These are phyloP conservation scores for Parauchenoglanis ngamensis DNA, from an alignment of 2,797 vertebrate genomes.

Conservation along the genomic window DNA sequence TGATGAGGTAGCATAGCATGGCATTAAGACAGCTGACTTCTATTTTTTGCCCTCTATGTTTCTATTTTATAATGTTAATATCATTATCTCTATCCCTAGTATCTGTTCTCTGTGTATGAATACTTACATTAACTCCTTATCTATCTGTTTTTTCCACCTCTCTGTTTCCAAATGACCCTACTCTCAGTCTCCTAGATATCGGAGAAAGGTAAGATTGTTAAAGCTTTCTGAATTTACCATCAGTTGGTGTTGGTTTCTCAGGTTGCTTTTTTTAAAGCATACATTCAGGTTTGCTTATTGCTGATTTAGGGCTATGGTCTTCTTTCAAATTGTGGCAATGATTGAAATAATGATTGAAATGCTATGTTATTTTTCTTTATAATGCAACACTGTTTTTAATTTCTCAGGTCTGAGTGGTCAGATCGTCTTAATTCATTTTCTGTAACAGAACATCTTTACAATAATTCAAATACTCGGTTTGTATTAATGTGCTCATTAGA, in stretches of 20 bases:
- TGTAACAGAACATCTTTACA: not conserved
- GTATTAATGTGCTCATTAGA: not conserved
- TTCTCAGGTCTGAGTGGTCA: not conserved
- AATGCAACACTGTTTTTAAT: not conserved
- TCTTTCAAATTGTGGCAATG: not conserved
- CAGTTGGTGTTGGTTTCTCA: not conserved
- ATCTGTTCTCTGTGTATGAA: not conserved
- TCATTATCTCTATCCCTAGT: not conserved
- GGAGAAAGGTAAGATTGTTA: conserved; percentile 80
- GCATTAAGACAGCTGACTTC: not conserved
- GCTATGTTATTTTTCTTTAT: not conserved
- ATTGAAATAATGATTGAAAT: not conserved
- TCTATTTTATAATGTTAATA: not conserved
- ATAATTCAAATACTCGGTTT: not conserved
- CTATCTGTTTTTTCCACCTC: conserved; percentile 49
- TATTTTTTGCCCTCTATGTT: not conserved
- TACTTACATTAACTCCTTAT: conserved; percentile 9
- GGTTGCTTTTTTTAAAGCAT: not conserved
- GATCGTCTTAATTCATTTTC: not conserved
- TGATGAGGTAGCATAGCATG: not conserved
- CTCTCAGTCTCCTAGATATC: conserved; percentile 82
- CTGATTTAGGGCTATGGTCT: not conserved
- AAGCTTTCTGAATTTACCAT: not conserved
- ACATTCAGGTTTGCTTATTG: not conserved
- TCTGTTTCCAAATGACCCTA: conserved; percentile 63